Percentiles rank a stretch among this genome's conserved stretches.
Conservation (phyloP, 2,888 invertebrate genomes). For the Biston stratarius region DNA sequence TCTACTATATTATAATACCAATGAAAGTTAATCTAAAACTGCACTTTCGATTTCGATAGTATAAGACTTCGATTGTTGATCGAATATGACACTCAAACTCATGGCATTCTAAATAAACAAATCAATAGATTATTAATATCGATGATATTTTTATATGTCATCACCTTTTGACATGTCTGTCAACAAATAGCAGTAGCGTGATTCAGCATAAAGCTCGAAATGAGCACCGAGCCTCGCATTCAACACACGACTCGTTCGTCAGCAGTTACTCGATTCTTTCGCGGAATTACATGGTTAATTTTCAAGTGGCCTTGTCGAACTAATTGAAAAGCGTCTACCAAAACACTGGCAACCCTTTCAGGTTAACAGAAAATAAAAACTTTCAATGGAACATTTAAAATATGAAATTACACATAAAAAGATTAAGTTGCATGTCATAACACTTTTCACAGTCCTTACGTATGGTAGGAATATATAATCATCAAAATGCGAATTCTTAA, state of each 20-base stretch:
- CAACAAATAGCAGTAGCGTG: constrained; percentile 16
- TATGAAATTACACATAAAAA: not conserved
- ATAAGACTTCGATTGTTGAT: not conserved
- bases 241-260: constrained; percentile 5
- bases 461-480: too few relatives aligned
- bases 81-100: constrained; percentile 1
- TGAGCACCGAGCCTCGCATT: constrained; percentile 7
- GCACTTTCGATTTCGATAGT: too few relatives aligned
- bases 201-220: constrained; percentile 5
- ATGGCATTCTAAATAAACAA: not conserved
- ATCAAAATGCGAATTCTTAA: too few relatives aligned
- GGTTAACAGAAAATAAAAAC: not conserved
- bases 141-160: constrained; percentile 13
- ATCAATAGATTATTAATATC: constrained; percentile 1
- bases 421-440: too few relatives aligned
- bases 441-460: too few relatives aligned
- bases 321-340: not conserved
- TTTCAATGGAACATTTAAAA: not conserved
- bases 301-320: not conserved
- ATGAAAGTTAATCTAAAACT: too few relatives aligned
- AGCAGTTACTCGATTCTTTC: constrained; percentile 11
- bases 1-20: too few relatives aligned
- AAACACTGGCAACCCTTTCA: not conserved
- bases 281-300: constrained; percentile 5
- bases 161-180: constrained; percentile 7